These are phyloP conservation scores for Galerucella pusilla DNA, from an alignment of 2,888 invertebrate genomes.

Conservation along the genomic window DNA sequence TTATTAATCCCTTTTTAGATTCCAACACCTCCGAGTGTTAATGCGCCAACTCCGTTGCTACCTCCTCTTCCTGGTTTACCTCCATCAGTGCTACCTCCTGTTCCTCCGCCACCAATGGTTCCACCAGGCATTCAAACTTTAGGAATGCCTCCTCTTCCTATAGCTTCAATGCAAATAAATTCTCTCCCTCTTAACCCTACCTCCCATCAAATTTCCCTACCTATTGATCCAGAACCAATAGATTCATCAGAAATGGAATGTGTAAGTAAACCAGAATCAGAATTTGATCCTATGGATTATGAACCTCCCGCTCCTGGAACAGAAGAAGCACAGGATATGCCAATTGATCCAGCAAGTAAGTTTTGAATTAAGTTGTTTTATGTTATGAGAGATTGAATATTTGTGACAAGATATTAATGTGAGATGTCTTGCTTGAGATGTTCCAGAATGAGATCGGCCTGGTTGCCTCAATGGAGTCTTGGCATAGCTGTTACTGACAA, in stretches of 20 bases:
- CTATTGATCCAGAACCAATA: slow-evolving; percentile 23
- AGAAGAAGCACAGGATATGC: slow-evolving; percentile 52
- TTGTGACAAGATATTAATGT: slow-evolving; percentile 64
- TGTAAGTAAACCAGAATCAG: slow-evolving; percentile 27
- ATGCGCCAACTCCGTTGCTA: slow-evolving; percentile 34
- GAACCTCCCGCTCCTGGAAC: slow-evolving; percentile 63
- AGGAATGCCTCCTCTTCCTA: slow-evolving; percentile 33
- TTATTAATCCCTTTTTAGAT: slow-evolving; percentile 16
- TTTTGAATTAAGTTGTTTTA: slow-evolving; percentile 17
- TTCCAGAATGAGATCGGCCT: slow-evolving; percentile 66
- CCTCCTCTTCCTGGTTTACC: slow-evolving; percentile 34
- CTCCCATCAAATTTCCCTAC: slow-evolving; percentile 18
- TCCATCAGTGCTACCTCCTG: slow-evolving; percentile 29
- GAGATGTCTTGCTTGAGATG: slow-evolving; percentile 68
- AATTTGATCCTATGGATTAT: slow-evolving; percentile 39
- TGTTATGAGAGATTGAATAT: slow-evolving; percentile 33
- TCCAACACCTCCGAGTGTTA: slow-evolving; percentile 30
- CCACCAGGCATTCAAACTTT: slow-evolving; percentile 36
- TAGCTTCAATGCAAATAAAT: slow-evolving; percentile 28
- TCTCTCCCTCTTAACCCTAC: slow-evolving; percentile 19
- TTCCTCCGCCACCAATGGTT: slow-evolving; percentile 33
- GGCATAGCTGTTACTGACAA: slow-evolving; percentile 56
- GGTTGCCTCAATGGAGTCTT: slow-evolving; percentile 62
- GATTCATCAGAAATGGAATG: slow-evolving; percentile 26
- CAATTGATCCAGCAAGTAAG: slow-evolving; percentile 41